Percentiles rank a stretch among this genome's conserved stretches.
phyloP scores from a whole-genome alignment of 2,113 vertebrate species.

The Myotis yumanensis region DNA sequence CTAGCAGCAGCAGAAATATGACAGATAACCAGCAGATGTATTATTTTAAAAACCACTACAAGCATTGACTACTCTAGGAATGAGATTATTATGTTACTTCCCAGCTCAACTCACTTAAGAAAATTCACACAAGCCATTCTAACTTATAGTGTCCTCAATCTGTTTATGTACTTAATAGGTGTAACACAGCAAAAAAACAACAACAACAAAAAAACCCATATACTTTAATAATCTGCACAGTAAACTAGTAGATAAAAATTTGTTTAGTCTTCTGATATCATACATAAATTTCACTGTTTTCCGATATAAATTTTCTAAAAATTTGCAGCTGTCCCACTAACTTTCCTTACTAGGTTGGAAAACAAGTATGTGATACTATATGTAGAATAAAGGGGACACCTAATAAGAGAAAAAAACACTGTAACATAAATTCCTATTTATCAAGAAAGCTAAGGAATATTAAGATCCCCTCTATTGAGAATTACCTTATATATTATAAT shows the following conservation, averaged over 20 bases:
- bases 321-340: neutral
- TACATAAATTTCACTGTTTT: neutral
- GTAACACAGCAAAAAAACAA: neutral
- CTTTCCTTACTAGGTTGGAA: neutral
- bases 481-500: neutral
- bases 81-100: neutral
- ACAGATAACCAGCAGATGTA: neutral
- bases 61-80: neutral
- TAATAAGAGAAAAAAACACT: neutral
- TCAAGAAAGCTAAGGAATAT: neutral
- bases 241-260: neutral
- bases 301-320: neutral
- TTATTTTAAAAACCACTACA: neutral
- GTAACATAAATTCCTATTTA: neutral
- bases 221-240: neutral
- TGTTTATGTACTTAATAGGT: neutral
- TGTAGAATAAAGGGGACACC: neutral
- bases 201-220: slow-evolving; percentile 14
- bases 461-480: neutral
- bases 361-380: neutral
- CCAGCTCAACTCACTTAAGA: neutral
- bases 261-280: neutral
- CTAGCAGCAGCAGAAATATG: neutral
- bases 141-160: neutral
- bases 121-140: neutral